Conservation (phyloP, 2,113 vertebrate species). For the Anhinga rufa region DNA sequence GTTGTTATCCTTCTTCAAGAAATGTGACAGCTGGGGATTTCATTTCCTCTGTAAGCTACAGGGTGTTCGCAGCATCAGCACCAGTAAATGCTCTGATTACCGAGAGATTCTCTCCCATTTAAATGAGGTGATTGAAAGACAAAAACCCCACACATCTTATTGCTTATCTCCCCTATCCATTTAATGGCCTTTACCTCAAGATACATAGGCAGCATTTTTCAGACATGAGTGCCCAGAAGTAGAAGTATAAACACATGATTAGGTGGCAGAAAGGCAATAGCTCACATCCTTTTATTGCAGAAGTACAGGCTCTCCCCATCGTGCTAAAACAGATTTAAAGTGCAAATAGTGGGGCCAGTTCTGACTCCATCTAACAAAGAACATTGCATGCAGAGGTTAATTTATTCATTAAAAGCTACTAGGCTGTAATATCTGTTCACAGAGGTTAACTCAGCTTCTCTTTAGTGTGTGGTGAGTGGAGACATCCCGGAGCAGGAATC, state of each 20-base stretch:
- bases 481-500: fast-evolving
- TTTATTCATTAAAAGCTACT: background rate
- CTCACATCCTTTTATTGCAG: background rate
- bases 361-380: background rate
- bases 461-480: background rate
- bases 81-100: background rate
- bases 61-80: background rate
- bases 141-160: background rate
- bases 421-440: background rate
- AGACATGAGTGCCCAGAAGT: background rate
- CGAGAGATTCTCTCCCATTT: background rate
- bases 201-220: background rate
- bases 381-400: background rate
- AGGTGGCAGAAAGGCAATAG: background rate
- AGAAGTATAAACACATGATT: background rate
- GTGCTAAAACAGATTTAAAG: background rate
- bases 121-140: background rate
- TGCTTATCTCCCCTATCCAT: background rate
- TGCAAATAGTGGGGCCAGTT: background rate
- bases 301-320: background rate
- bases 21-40: background rate
- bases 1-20: background rate
- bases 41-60: background rate
- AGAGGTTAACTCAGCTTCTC: background rate
- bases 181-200: background rate